These are phyloP conservation scores for Columba guinea DNA, from an alignment of 2,797 vertebrate species.

Conservation along the genomic window DNA sequence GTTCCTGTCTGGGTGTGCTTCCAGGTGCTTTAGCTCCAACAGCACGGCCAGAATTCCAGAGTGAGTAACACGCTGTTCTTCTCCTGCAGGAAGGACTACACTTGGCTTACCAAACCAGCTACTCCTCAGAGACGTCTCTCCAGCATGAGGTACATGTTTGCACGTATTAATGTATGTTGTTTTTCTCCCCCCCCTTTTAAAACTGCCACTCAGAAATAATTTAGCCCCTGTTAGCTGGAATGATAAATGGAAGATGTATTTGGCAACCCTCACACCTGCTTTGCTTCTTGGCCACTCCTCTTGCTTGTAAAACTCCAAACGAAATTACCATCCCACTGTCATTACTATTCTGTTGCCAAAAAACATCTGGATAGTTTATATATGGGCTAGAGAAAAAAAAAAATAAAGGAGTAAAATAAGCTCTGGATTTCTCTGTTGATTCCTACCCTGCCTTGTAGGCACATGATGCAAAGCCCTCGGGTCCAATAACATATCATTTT, in stretches of 20 bases:
- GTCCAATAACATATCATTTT: background rate
- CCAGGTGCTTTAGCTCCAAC: background rate
- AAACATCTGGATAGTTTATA: background rate
- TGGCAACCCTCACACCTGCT: slow-evolving; percentile 37
- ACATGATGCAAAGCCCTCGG: background rate
- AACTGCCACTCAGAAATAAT: slow-evolving; percentile 53
- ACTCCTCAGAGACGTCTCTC: slow-evolving; percentile 43
- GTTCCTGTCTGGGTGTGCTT: background rate
- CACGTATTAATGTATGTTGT: background rate
- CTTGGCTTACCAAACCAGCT: slow-evolving; percentile 29
- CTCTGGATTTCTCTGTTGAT: background rate
- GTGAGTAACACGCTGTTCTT: background rate
- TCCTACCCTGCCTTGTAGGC: background rate
- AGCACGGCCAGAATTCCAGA: slow-evolving; percentile 6
- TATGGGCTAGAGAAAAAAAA: background rate
- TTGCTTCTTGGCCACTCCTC: slow-evolving; percentile 34
- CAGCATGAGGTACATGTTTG: background rate
- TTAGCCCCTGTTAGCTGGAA: slow-evolving; percentile 8
- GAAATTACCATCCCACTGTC: slow-evolving; percentile 16
- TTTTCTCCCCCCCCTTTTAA: slow-evolving; percentile 49
- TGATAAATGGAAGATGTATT: slow-evolving; percentile 36
- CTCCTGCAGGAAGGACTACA: slow-evolving; percentile 5
- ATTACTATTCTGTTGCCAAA: slow-evolving; percentile 10
- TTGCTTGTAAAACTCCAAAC: slow-evolving; percentile 24
- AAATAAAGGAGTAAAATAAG: background rate